A percentile compares a stretch with the other conserved stretches of the same genome.
Evolutionary conservation across 1,140 invertebrate genomes (phyloP).

Genomic region (Maniola jurtina): DNA sequence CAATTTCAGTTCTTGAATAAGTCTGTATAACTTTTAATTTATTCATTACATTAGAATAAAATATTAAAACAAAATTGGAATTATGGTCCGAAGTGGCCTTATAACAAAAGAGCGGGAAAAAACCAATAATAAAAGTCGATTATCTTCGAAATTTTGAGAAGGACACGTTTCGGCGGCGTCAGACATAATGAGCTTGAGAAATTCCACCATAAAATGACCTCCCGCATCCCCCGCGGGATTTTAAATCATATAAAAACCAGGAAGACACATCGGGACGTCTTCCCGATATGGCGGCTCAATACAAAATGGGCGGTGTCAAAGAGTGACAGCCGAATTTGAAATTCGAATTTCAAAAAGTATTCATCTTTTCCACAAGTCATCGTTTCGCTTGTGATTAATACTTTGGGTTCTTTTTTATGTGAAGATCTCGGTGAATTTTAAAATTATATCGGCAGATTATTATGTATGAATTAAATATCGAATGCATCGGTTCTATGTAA

Average conservation of each 20-base stretch:
- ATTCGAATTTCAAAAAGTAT: constrained; percentile 53
- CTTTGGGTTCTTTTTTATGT: constrained; percentile 42
- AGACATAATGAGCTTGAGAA: constrained; percentile 47
- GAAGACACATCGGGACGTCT: neutral
- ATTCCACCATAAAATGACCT: constrained; percentile 33
- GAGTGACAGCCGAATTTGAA: constrained; percentile 60
- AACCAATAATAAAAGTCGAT: constrained; percentile 47
- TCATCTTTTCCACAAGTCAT: constrained; percentile 42
- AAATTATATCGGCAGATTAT: constrained; percentile 30
- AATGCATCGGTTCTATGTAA: neutral
- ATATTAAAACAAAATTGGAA: constrained; percentile 29
- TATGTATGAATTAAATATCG: constrained; percentile 22
- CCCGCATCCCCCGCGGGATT: neutral
- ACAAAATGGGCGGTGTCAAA: constrained; percentile 30
- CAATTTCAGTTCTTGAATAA: too few relatives aligned
- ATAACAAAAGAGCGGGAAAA: constrained; percentile 38
- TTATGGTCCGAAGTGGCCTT: constrained; percentile 25
- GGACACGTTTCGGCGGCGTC: constrained; percentile 52
- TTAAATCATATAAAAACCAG: neutral
- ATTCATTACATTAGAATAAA: constrained; percentile 26
- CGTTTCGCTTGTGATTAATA: constrained; percentile 62
- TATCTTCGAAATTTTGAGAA: constrained; percentile 52
- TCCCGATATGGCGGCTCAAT: constrained; percentile 25
- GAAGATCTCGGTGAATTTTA: constrained; percentile 27
- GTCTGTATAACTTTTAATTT: constrained; percentile 23